Evolutionary conservation across 2,888 invertebrate genomes (phyloP).

Genomic region (Crematogaster levior): DNA sequence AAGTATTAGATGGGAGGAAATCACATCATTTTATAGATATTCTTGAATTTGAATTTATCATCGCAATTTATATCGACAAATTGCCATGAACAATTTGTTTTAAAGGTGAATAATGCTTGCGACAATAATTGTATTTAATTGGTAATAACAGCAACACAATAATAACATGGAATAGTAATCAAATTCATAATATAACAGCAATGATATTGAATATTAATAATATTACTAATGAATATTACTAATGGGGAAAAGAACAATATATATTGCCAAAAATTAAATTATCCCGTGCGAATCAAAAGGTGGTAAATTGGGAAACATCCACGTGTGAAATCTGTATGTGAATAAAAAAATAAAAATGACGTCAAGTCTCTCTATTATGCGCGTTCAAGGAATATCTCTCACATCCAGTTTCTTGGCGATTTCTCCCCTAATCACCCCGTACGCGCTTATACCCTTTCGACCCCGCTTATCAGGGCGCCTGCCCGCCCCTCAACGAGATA

Average conservation of each 20-base stretch:
- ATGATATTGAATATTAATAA: slow-evolving; percentile 27
- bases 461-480: slow-evolving; percentile 68
- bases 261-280: not conserved
- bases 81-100: slow-evolving; percentile 23
- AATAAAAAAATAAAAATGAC: slow-evolving; percentile 13
- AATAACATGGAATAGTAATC: slow-evolving; percentile 12
- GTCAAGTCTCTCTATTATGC: not conserved
- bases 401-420: slow-evolving; percentile 55
- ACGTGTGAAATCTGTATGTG: not conserved
- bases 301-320: not conserved
- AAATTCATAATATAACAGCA: slow-evolving; percentile 20
- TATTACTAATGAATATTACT: slow-evolving; percentile 30
- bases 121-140: slow-evolving; percentile 24
- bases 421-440: slow-evolving; percentile 56
- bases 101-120: slow-evolving; percentile 5
- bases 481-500: slow-evolving; percentile 71
- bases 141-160: slow-evolving; percentile 10
- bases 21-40: not conserved
- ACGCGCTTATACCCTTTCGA: slow-evolving; percentile 67
- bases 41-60: slow-evolving; percentile 20
- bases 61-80: slow-evolving; percentile 7
- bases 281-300: not conserved
- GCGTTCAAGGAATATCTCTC: slow-evolving; percentile 37
- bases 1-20: not conserved
- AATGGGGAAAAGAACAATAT: slow-evolving; percentile 3